Conservation (phyloP, 2,113 vertebrate species). For the Anguilla japonica region DNA sequence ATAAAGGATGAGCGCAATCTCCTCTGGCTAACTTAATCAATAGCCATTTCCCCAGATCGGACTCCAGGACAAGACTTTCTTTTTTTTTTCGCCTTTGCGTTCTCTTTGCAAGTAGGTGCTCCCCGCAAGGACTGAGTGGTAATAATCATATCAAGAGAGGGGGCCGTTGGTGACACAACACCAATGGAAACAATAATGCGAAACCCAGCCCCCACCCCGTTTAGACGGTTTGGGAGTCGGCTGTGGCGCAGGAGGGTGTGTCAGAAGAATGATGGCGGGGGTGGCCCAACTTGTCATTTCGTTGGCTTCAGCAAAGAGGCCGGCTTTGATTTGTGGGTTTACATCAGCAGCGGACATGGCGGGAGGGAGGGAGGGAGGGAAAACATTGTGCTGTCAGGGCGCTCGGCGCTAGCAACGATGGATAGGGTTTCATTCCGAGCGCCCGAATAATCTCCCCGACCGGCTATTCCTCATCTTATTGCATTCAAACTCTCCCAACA, state of each 20-base stretch:
- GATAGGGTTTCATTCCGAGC: constrained; percentile 56
- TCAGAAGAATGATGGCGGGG: constrained; percentile 59
- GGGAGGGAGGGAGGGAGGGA: constrained; percentile 23
- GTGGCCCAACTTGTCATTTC: constrained; percentile 51
- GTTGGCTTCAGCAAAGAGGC: constrained; percentile 45
- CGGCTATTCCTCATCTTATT: constrained; percentile 44
- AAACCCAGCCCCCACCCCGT: constrained; percentile 38
- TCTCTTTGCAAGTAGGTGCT: constrained; percentile 29
- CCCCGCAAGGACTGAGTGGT: constrained; percentile 46
- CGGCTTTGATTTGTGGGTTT: constrained; percentile 59
- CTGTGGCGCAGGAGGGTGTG: constrained; percentile 44
- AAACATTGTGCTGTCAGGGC: constrained; percentile 47
- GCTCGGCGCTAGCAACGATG: constrained; percentile 54
- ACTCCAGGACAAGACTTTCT: constrained; percentile 32
- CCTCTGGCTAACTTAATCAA: constrained; percentile 45
- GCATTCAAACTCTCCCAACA: constrained; percentile 34
- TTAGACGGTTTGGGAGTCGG: constrained; percentile 33
- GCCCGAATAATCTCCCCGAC: constrained; percentile 63
- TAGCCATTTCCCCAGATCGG: constrained; percentile 42
- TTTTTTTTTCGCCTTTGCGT: background rate
- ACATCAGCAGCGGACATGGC: constrained; percentile 42
- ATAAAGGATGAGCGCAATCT: constrained; percentile 40
- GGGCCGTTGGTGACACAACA: constrained; percentile 25
- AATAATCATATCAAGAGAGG: constrained; percentile 22
- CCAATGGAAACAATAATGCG: constrained; percentile 43